phyloP scores from a whole-genome alignment of 1,140 invertebrate species.

The Cotesia chilonis region DNA sequence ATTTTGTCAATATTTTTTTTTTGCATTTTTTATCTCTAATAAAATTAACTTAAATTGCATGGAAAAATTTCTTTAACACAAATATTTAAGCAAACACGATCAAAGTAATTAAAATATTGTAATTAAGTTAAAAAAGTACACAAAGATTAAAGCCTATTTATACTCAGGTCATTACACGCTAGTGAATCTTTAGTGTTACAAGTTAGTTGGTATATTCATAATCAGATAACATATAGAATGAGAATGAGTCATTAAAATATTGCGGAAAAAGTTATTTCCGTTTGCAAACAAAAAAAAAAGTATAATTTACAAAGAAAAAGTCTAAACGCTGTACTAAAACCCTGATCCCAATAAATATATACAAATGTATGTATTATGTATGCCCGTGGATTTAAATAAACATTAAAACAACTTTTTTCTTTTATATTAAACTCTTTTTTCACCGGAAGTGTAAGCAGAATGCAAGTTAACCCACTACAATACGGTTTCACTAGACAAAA shows the following conservation, averaged over 20 bases:
- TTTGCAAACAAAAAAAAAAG: not conserved
- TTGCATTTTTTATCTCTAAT: no score
- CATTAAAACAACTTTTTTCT: not conserved
- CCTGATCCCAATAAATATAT: not conserved
- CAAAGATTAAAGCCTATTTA: no score
- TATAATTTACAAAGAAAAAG: not conserved
- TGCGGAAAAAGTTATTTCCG: slow-evolving; percentile 18
- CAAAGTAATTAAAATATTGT: no score
- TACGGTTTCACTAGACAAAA: not conserved
- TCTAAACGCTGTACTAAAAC: not conserved
- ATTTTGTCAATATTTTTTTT: no score
- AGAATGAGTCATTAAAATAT: slow-evolving; percentile 18
- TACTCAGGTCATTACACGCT: no score
- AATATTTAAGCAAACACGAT: no score
- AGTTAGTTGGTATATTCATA: no score
- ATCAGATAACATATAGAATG: slow-evolving; percentile 1
- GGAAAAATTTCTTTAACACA: no score
- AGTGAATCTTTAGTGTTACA: no score
- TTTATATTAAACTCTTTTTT: not conserved
- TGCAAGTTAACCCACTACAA: not conserved
- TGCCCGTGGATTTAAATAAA: not conserved
- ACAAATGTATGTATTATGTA: not conserved
- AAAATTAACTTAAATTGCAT: no score
- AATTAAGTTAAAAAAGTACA: no score
- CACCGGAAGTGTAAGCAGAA: not conserved